Base-by-base conservation (phyloP, 2,113 vertebrate genomes). In the Zapornia atra region DNA sequence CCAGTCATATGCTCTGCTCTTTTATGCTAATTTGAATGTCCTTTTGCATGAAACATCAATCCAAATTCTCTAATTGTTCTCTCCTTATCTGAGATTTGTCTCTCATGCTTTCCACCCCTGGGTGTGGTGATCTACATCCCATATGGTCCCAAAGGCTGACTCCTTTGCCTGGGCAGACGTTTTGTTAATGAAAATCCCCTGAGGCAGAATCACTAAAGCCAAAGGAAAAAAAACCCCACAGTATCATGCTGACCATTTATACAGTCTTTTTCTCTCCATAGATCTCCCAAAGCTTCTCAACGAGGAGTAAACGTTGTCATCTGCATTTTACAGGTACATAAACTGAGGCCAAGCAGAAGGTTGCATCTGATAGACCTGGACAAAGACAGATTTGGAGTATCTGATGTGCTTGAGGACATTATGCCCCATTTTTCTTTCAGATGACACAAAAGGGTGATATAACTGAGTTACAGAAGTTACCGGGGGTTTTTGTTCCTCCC, bases 21-120 rank as follows among this genome's bases (percentile, higher is more conserved):
- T 91, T 90, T 72, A 59, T 93, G 96, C 93, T 96, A 44, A 96
- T 90, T 86, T 50, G 53, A 75, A 86, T 5, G 24, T 90, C 88
- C 77, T 88, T 97, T 95, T 78, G 92, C 68, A 63, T 63, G 81
- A 91, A 92, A 88, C 88, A 83, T 57, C 89, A 79, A 31, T 56
- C 89, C 84, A 33, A 88, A 86, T 95, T 97, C 94, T 96, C 83
- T 81, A 72, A 97, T 94, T 91, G 86, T 77, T 90, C 86, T 57
- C 64, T 91, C 72, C 77, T 93, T 94, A 94, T 91, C 89, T 85
- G 84, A 95, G 86, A 72, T 94, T 84, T 73, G 95, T 48, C 87
- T 61, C 71, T 61, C 71, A 6, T 69, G 88, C 80, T 91, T 93
- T 89, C 72, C 91, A 85, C 86, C 92, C 94, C 24, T 59, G 92